A percentile compares a stretch with the other conserved stretches of the same genome.
These are phyloP conservation scores for Drosophila lutescens DNA, from an alignment of 2,888 invertebrate species.

Conservation along the genomic window DNA sequence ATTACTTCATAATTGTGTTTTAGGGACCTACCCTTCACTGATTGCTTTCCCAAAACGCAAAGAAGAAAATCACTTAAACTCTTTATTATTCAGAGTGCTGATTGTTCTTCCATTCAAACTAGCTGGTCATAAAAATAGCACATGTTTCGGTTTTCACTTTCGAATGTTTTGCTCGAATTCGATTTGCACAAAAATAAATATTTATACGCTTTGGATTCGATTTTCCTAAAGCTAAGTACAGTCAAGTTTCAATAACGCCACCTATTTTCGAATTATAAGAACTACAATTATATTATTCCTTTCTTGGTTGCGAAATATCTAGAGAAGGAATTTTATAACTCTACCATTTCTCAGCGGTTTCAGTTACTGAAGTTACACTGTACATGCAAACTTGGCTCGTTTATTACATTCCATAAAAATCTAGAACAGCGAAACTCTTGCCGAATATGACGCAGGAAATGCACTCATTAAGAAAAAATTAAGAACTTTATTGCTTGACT, in stretches of 20 bases:
- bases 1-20: not conserved
- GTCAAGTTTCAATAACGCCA: not conserved
- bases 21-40: too few relatives aligned
- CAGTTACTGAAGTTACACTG: not conserved
- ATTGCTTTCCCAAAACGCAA: not conserved
- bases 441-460: not conserved
- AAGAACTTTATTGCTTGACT: not conserved
- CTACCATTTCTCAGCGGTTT: not conserved
- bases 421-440: not conserved
- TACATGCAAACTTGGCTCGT: slow-evolving; percentile 2
- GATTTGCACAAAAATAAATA: slow-evolving; percentile 9
- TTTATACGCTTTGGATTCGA: slow-evolving; percentile 9
- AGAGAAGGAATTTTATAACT: not conserved
- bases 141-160: slow-evolving; percentile 18
- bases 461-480: not conserved
- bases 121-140: slow-evolving; percentile 10
- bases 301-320: not conserved
- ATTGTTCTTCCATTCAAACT: not conserved
- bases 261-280: not conserved
- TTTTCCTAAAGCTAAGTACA: not conserved
- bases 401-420: not conserved
- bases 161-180: not conserved
- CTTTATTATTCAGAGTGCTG: not conserved
- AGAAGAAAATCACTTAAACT: not conserved
- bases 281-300: not conserved